phyloP scores from a whole-genome alignment of 2,797 vertebrate species.

The Morus bassanus region DNA sequence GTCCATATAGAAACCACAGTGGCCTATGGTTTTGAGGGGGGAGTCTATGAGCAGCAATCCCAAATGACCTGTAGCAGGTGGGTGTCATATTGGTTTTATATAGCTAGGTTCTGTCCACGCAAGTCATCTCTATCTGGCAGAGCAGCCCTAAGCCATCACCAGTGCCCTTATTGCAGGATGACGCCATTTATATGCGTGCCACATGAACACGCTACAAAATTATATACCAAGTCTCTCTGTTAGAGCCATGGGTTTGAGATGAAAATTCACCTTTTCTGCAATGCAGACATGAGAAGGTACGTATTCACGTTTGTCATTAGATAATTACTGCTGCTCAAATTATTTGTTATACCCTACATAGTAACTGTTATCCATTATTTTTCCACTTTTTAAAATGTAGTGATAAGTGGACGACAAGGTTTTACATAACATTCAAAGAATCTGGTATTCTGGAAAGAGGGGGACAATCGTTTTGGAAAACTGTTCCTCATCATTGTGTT shows the following conservation, averaged over 20 bases:
- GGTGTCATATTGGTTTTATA: not conserved
- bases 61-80: not conserved
- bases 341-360: constrained; percentile 34
- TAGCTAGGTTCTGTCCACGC: not conserved
- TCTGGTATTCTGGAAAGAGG: not conserved
- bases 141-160: not conserved
- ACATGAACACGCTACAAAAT: not conserved
- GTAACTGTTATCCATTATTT: constrained; percentile 15
- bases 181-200: not conserved
- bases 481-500: constrained; percentile 37
- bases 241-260: constrained; percentile 53
- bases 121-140: not conserved
- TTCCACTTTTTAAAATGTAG: constrained; percentile 3
- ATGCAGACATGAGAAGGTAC: constrained; percentile 52
- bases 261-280: constrained; percentile 54
- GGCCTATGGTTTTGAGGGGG: not conserved
- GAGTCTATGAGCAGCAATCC: not conserved
- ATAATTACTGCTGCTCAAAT: constrained; percentile 61
- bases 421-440: not conserved
- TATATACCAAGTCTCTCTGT: constrained; percentile 8
- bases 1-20: not conserved
- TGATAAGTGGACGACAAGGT: not conserved
- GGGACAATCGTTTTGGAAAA: constrained; percentile 24
- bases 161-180: not conserved
- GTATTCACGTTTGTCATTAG: constrained; percentile 46